These are phyloP conservation scores for Choloepus didactylus DNA, from an alignment of 2,797 vertebrate genomes.

Conservation along the genomic window DNA sequence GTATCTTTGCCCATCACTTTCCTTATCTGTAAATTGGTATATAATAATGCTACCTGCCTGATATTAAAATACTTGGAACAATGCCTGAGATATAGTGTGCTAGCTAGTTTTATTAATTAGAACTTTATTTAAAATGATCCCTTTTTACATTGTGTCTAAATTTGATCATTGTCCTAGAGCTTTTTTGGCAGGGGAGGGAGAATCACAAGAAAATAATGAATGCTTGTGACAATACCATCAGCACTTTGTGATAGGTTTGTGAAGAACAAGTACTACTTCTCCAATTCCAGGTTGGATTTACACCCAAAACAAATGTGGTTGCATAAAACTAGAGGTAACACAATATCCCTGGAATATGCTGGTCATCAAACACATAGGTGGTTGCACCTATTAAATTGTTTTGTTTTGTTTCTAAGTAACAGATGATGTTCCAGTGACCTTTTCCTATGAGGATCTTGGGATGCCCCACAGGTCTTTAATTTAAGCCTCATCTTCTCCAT, in stretches of 20 bases:
- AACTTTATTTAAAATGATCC: constrained; percentile 51
- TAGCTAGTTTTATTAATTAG: constrained; percentile 34
- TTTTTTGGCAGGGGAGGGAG: not conserved
- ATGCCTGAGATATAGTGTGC: not conserved
- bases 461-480: constrained; percentile 46
- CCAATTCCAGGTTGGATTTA: not conserved
- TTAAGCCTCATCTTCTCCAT: constrained; percentile 63
- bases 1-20: not conserved
- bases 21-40: not conserved
- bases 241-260: not conserved
- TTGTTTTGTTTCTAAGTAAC: constrained; percentile 11
- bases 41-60: not conserved
- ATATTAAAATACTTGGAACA: not conserved
- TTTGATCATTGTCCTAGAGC: not conserved
- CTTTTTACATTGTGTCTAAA: not conserved
- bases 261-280: not conserved
- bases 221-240: not conserved
- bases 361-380: not conserved
- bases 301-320: not conserved
- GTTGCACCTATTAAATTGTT: constrained; percentile 40
- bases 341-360: not conserved
- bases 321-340: not conserved
- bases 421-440: constrained; percentile 36
- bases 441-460: constrained; percentile 45
- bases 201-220: not conserved